Base-by-base conservation (phyloP, 2,113 vertebrate genomes). In the Zootoca vivipara region DNA sequence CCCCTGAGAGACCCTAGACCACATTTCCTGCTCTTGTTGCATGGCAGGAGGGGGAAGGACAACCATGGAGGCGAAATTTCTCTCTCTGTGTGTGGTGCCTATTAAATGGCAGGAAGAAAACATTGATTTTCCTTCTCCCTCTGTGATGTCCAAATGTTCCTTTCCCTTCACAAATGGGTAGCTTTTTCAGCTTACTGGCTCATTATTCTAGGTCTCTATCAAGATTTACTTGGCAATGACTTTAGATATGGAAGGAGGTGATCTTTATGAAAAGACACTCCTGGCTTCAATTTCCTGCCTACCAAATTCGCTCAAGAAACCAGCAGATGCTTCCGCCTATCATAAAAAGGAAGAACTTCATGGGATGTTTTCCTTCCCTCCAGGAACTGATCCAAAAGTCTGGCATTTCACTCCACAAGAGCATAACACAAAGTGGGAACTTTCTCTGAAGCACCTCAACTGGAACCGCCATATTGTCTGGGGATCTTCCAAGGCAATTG, bases 141-240 rank as follows among this genome's bases (percentile, higher is more conserved):
- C 8, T n/a, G 7, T 42, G 70, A 87, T 56, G 72, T 33, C 56
- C 7, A 0, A 13, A 4, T 30, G 42, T 82, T 85, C 30, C 20
- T 65, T 80, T 40, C 4, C 46, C 70, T n/a, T 67, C 82, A n/a
- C 69, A n/a, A 69, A 67, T 15, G 3, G 22, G 5, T 92, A 77
- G 40, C 77, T 78, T 79, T 28, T 92, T 87, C 87, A 46, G 58
- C 89, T 40, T 65, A 75, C 90, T 82, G 7, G 56, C 74, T 83
- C 2, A 20, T 78, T 92, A 75, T 73, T 87, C 42, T 16, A 79
- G 33, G 12, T 69, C 20, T 62, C 30, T 91, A 40, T 85, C 89
- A 92, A 94, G 78, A 65, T 87, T 92, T 82, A 18, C 58, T 33
- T 86, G 65, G 35, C 33, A 82, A 58, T 82, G 74, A 85, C 72